These are phyloP conservation scores for Hippoglossus hippoglossus DNA, from an alignment of 2,797 vertebrate genomes.

Conservation along the genomic window DNA sequence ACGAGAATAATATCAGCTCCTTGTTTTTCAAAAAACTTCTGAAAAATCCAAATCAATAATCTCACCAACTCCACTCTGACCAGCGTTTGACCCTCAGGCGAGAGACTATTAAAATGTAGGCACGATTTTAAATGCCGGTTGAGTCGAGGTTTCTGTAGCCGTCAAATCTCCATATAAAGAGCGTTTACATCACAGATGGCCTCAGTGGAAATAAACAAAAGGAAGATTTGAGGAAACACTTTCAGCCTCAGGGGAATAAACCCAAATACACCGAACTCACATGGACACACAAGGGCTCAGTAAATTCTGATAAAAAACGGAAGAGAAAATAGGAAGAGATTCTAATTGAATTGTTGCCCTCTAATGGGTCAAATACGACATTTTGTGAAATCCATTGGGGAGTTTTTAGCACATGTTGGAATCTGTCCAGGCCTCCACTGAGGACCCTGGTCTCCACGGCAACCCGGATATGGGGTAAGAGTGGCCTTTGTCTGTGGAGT, in stretches of 20 bases:
- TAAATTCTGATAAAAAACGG: background rate
- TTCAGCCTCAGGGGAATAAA: constrained; percentile 65
- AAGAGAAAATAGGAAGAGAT: constrained; percentile 20
- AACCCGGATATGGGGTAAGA: constrained; percentile 71
- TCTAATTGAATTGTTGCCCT: background rate
- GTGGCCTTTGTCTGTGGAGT: constrained; percentile 77
- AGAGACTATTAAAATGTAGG: constrained; percentile 20
- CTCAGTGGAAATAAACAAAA: constrained; percentile 47
- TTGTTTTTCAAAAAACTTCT: constrained; percentile 11
- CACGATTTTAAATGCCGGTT: constrained; percentile 11
- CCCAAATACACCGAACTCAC: constrained; percentile 55
- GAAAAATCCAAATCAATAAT: constrained; percentile 12
- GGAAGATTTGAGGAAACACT: constrained; percentile 53
- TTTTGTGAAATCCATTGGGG: constrained; percentile 29
- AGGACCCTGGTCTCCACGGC: constrained; percentile 65
- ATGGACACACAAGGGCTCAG: constrained; percentile 27
- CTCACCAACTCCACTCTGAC: background rate
- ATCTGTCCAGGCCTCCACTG: constrained; percentile 46
- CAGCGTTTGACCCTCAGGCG: constrained; percentile 22
- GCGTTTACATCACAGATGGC: constrained; percentile 61
- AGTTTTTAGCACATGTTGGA: constrained; percentile 48
- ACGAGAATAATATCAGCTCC: constrained; percentile 17
- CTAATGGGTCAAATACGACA: constrained; percentile 17
- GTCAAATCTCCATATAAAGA: constrained; percentile 22
- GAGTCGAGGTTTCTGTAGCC: constrained; percentile 9